Base-by-base conservation (phyloP, 2,113 vertebrate species). In the Axis porcinus region DNA sequence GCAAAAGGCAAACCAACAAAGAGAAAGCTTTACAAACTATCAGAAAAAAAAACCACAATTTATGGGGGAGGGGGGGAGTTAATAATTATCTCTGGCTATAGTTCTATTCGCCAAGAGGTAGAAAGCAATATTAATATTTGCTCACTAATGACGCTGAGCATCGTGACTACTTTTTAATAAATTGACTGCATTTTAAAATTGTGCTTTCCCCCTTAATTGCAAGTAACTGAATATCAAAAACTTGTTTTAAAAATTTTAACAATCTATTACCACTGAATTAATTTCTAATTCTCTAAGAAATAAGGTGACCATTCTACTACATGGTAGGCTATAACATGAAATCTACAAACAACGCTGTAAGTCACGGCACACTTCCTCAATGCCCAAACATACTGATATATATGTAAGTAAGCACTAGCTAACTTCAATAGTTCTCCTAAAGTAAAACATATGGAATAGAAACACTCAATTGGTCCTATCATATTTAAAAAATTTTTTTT, bases 1-100 rank as follows among this genome's bases (percentile, higher is more conserved):
- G 87, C 82, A 97, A 54, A 97, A 92, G 86, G 98, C 86, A 98
- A 98, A 98, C 82, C 97, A 96, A 97, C 47, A 95, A 84, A 97
- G 7, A 28, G 62, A 94, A 97, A 78, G 64, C 90, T 0, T 97
- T 88, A 88, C 30, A 60, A 97, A 90, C 13, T 27, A 96, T 27
- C 62, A 91, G 67, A 87, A 97, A 93, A 96, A 64, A 85, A 96
- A 97, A 86, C 64, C 64, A 9, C 57, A 96, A 57, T 28, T 91
- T 91, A 50, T 86, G 94, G 19, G 3, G 28, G 0, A 40, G 4
- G 45, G 0, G 0, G 25, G 30, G 94, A 94, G 23, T 85, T 55
- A 92, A 82, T 86, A 91, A 30, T 96, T 86, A 96, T 33, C 19
- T 88, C 91, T 67, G 79, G 47, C 47, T 84, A 83, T 0, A 95